Conservation (phyloP, 1,140 invertebrate species). For the Heliothis subflexa region DNA sequence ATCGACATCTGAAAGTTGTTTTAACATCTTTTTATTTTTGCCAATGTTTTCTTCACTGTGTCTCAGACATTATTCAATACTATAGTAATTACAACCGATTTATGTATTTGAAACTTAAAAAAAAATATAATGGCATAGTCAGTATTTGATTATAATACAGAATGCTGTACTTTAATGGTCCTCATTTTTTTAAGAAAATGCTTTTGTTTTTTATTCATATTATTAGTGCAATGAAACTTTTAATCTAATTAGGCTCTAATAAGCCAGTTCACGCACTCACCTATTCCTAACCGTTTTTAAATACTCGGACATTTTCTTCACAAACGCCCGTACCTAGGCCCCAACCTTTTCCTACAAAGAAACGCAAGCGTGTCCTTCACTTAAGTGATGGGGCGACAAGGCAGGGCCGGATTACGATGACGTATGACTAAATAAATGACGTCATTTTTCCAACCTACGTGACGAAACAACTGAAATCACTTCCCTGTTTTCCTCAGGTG, state of each 20-base stretch:
- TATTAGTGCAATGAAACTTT: too few species aligned
- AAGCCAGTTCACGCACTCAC: neutral
- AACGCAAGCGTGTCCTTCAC: slow-evolving; percentile 72
- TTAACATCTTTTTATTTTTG: too few species aligned
- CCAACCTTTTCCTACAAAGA: slow-evolving; percentile 56
- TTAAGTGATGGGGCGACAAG: slow-evolving; percentile 72
- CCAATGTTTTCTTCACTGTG: too few species aligned
- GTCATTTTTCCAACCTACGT: slow-evolving; percentile 71
- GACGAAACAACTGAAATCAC: slow-evolving; percentile 56
- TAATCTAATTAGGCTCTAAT: neutral
- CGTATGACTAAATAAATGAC: slow-evolving; percentile 77
- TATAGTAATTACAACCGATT: too few species aligned
- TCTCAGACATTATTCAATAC: too few species aligned
- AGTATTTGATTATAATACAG: too few species aligned
- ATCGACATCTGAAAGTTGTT: too few species aligned
- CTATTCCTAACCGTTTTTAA: neutral
- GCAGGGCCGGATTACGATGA: slow-evolving; percentile 76
- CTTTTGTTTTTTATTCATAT: too few species aligned
- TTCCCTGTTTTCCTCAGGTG: slow-evolving; percentile 59
- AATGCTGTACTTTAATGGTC: too few species aligned
- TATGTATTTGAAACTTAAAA: too few species aligned
- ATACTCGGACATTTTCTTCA: neutral
- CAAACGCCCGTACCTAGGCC: neutral
- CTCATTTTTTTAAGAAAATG: too few species aligned
- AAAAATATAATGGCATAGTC: too few species aligned